These are phyloP conservation scores for Prionace glauca DNA, from an alignment of 2,797 vertebrate genomes.

Conservation along the genomic window DNA sequence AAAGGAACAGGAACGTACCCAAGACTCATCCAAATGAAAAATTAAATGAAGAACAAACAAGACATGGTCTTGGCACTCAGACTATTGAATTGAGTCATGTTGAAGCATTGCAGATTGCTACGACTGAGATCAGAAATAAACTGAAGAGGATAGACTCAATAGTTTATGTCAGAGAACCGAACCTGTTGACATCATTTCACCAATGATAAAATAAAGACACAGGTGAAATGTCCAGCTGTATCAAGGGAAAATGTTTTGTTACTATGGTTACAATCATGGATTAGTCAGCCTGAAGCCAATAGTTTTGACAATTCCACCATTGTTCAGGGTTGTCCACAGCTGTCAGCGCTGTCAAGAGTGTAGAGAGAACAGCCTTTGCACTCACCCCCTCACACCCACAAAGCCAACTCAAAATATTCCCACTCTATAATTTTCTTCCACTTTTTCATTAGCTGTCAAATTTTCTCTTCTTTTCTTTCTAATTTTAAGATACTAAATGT, in stretches of 20 bases:
- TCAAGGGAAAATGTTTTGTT: neutral
- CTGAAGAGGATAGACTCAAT: neutral
- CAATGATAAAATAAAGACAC: neutral
- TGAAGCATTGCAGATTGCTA: neutral
- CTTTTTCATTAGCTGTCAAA: neutral
- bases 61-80: neutral
- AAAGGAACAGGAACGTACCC: neutral
- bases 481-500: neutral
- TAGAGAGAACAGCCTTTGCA: neutral
- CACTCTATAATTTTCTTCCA: conserved; percentile 1
- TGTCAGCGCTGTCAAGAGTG: neutral
- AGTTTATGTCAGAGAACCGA: neutral
- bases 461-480: neutral
- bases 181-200: neutral
- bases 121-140: neutral
- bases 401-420: neutral
- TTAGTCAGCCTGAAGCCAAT: neutral
- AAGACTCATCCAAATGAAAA: neutral
- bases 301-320: neutral
- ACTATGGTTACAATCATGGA: neutral
- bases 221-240: neutral
- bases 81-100: neutral
- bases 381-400: neutral
- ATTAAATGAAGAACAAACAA: neutral
- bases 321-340: neutral